phyloP scores from a whole-genome alignment of 2,797 vertebrate genomes.

The Sebastes itinus region DNA sequence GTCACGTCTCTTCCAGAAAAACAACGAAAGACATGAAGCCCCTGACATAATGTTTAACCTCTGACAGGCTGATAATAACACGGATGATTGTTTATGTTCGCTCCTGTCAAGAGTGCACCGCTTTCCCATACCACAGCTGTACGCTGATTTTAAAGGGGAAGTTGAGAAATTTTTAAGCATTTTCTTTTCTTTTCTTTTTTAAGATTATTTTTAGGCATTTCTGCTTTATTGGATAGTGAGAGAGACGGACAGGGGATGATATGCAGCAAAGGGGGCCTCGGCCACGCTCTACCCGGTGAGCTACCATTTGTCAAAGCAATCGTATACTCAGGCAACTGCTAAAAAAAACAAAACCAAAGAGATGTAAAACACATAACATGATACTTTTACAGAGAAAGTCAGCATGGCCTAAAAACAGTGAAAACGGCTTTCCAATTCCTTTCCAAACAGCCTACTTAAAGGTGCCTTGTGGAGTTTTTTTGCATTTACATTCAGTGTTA shows the following conservation, averaged over 20 bases:
- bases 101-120: background rate
- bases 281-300: no score
- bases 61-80: background rate
- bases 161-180: background rate
- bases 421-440: background rate
- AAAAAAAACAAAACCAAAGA: no score
- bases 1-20: background rate
- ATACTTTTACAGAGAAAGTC: background rate
- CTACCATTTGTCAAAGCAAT: background rate
- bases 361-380: background rate
- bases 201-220: no score
- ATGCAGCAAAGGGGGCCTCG: no score
- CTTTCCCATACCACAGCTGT: background rate
- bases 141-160: background rate
- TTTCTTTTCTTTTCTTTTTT: no score
- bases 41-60: background rate
- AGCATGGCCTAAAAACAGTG: background rate
- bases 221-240: no score
- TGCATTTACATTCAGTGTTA: no score
- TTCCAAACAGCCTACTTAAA: no score
- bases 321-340: background rate
- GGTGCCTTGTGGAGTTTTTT: no score
- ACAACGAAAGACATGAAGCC: background rate
- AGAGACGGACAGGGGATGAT: no score
- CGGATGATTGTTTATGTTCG: slow-evolving; percentile 12